Evolutionary conservation across 2,888 invertebrate species (phyloP), one percentile per base, ranked within the genome.

Genomic region (Melikaiella ostensackeni): DNA sequence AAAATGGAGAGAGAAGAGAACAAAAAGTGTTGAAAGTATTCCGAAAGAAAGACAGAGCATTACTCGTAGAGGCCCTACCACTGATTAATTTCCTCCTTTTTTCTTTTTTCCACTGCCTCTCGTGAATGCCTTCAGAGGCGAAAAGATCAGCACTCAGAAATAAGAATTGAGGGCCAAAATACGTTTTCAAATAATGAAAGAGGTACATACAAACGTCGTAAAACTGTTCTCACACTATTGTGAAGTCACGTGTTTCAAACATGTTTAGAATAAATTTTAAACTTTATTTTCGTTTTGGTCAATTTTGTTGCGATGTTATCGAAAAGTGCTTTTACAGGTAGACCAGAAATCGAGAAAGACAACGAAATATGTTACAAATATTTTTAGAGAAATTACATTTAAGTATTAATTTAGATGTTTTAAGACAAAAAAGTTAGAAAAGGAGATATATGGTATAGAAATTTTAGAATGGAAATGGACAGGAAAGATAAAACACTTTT

Each of bases 1-100:
- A 64, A 76, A 75, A 63, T 38, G 38, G 73, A 64, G 46, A 64
- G 42, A 59, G 30, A 42, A 46, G 59, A 57, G 62, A 74, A 55
- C 59, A 61, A 59, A 77, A 63, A 46, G 55, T 62, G 42, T 64
- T n/a, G 42, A 55, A 74, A 75, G 30, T 64, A 73, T 74, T 74
- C 42, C 5, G 38, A 57, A 50, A 61, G 74, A 55, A 75, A 50
- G 57, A 66, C 75, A 77, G 76, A 76, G 50, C 64, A 77, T 77
- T 50, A 50, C 8, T n/a, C n/a, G n/a, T n/a, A 50, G n/a, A 50
- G 50, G 50, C 50, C n/a, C 9, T n/a, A 78, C 61, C 75, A 24
- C 33, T 73, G 70, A 59, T 76, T 77, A 64, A 63, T 75, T 75
- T 35, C 35, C 61, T 75, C 30, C 46, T 66, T 35, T 55, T 55